These are phyloP conservation scores for Listronotus bonariensis DNA, from an alignment of 1,140 invertebrate genomes.

Conservation along the genomic window DNA sequence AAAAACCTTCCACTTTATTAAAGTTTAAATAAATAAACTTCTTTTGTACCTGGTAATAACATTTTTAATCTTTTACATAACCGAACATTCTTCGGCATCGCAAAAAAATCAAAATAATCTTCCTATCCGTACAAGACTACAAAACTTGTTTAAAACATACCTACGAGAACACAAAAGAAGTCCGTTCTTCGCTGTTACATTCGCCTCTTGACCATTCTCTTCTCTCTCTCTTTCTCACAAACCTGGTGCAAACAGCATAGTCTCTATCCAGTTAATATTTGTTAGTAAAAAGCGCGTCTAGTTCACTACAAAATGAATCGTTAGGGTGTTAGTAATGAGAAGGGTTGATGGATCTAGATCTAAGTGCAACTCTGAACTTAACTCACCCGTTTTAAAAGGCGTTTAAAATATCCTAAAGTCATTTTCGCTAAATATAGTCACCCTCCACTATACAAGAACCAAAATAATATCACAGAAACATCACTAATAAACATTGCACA, in stretches of 20 bases:
- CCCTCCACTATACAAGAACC: constrained; percentile 31
- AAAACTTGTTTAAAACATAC: constrained; percentile 35
- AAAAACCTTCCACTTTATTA: no score
- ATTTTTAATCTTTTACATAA: not conserved
- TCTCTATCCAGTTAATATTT: constrained; percentile 22
- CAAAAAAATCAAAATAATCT: constrained; percentile 24
- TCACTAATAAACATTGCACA: constrained; percentile 33
- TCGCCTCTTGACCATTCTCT: constrained; percentile 22
- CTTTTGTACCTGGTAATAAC: no score
- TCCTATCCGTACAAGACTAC: constrained; percentile 18
- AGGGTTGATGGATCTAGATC: not conserved
- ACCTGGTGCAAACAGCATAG: not conserved
- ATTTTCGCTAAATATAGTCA: constrained; percentile 20
- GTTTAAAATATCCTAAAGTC: constrained; percentile 31
- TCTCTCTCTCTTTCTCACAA: not conserved
- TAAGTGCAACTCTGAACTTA: not conserved
- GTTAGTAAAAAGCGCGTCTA: constrained; percentile 18
- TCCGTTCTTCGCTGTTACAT: constrained; percentile 23
- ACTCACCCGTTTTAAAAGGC: constrained; percentile 22
- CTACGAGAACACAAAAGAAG: constrained; percentile 32
- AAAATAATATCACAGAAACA: constrained; percentile 34
- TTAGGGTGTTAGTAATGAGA: constrained; percentile 14
- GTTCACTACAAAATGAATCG: not conserved
- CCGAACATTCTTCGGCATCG: constrained; percentile 11
- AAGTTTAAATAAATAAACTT: no score